Base-by-base conservation (phyloP, 2,797 vertebrate species). In the Myotis findleyi region DNA sequence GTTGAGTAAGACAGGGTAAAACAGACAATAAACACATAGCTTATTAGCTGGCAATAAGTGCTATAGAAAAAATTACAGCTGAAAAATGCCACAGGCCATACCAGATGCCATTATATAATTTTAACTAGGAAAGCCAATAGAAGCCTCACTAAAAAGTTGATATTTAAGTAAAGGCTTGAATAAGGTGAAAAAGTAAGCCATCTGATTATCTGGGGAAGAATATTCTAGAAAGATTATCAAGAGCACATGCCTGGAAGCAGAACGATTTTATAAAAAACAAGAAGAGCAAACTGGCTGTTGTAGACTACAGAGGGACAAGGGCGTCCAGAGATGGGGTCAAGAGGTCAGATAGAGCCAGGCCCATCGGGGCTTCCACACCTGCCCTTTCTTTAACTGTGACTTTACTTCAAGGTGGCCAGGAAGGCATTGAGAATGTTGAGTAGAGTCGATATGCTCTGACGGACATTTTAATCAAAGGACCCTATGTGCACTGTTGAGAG, bases 91-190 rank as follows among this genome's bases (percentile, higher is more conserved):
- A 73, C 5, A 75, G 49, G 57, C 6, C 59, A 59, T 27, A 68
- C 6, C 10, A 68, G 18, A 68, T 14, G 6, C 3, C 3, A 62
- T 30, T 75, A 49, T 18, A 23, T 9, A 69, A 57, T 55, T 75
- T 81, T 71, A 81, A 75, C 64, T 80, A 62, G 64, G 44, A 18
- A 92, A 27, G 5, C 33, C 21, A 71, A 17, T 66, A 71, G 76
- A 69, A 71, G 13, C n/a, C 16, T 55, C 20, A 20, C 13, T 77
- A 57, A 93, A 66, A 72, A 72, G 23, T 13, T 82, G 17, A 36
- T 87, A 87, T 79, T 87, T 93, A 79, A 51, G 84, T 68, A 85
- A 79, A 89, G 27, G 8, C 8, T 73, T 84, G 33, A 36, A 55
- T 57, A 66, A 73, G 38, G 16, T 72, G n/a, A 49, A 27, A 51